phyloP scores from a whole-genome alignment of 2,888 invertebrate genomes.

The Shargacucullia verbasci region DNA sequence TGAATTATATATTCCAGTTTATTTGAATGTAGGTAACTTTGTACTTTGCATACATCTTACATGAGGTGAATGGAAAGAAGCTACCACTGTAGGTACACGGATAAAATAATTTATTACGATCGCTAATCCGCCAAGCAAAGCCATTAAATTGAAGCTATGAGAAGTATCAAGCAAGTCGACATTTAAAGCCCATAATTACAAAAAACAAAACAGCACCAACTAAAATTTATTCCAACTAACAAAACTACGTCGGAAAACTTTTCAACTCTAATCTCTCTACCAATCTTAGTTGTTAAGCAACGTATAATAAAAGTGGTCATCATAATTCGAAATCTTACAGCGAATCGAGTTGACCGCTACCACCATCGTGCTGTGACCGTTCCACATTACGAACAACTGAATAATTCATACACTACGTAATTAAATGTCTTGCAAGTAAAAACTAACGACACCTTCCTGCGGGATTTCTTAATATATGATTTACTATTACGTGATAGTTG shows the following conservation, averaged over 20 bases:
- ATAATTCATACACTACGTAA: constrained; percentile 83
- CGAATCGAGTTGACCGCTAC: constrained; percentile 74
- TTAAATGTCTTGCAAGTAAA: constrained; percentile 84
- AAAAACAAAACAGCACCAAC: constrained; percentile 32
- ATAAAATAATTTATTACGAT: constrained; percentile 30
- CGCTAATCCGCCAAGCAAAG: constrained; percentile 25
- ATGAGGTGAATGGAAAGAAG: not conserved
- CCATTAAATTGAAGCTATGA: not conserved
- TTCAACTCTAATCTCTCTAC: constrained; percentile 54
- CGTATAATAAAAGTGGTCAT: constrained; percentile 56
- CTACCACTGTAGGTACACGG: constrained; percentile 6
- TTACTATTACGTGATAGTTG: constrained; percentile 36
- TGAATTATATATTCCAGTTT: too few relatives aligned
- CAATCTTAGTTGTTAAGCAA: constrained; percentile 56
- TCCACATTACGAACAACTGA: constrained; percentile 78
- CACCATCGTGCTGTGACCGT: constrained; percentile 84
- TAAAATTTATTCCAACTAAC: constrained; percentile 32
- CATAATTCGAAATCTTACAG: constrained; percentile 59
- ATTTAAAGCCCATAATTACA: constrained; percentile 45
- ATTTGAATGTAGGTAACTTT: not conserved
- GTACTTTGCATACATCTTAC: too few relatives aligned
- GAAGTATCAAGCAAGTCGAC: constrained; percentile 22
- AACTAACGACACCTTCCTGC: constrained; percentile 82
- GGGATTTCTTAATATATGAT: constrained; percentile 68
- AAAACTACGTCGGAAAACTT: constrained; percentile 47